phyloP scores from a whole-genome alignment of 2,113 vertebrate species.

The Rafetus swinhoei region DNA sequence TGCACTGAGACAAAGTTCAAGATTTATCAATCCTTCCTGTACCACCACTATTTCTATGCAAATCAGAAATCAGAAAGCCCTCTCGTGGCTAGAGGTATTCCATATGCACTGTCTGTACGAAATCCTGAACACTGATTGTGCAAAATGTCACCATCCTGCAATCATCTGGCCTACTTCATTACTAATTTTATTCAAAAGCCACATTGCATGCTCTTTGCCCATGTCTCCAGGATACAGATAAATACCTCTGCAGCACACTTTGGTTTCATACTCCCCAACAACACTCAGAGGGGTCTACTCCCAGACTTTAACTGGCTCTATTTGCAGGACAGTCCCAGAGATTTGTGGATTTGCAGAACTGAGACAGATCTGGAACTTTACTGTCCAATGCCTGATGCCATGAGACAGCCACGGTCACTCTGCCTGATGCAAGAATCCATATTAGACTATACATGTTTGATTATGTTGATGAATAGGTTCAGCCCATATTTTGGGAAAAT shows the following conservation, averaged over 20 bases:
- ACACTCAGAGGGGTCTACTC: not conserved
- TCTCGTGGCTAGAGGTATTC: too few species aligned
- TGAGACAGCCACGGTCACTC: not conserved
- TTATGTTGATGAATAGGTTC: not conserved
- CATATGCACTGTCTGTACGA: not conserved
- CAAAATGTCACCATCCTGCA: not conserved
- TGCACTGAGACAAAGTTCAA: not conserved
- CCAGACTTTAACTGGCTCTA: not conserved
- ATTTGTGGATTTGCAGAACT: not conserved
- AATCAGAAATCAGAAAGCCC: not conserved
- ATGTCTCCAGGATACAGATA: not conserved
- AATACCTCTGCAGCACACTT: not conserved
- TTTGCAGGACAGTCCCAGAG: not conserved
- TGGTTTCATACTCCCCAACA: not conserved
- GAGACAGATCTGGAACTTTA: not conserved
- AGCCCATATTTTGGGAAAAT: not conserved
- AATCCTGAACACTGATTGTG: not conserved
- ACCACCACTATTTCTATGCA: not conserved
- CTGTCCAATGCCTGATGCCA: not conserved
- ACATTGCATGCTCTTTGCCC: not conserved
- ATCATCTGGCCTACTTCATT: not conserved
- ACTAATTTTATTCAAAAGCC: not conserved
- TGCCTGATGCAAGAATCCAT: not conserved
- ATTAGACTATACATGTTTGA: not conserved
- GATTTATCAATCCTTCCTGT: not conserved